Percentiles rank a stretch among this genome's conserved stretches.
These are phyloP conservation scores for Drosophila simulans DNA, from an alignment of 1,140 invertebrate species.

Conservation along the genomic window DNA sequence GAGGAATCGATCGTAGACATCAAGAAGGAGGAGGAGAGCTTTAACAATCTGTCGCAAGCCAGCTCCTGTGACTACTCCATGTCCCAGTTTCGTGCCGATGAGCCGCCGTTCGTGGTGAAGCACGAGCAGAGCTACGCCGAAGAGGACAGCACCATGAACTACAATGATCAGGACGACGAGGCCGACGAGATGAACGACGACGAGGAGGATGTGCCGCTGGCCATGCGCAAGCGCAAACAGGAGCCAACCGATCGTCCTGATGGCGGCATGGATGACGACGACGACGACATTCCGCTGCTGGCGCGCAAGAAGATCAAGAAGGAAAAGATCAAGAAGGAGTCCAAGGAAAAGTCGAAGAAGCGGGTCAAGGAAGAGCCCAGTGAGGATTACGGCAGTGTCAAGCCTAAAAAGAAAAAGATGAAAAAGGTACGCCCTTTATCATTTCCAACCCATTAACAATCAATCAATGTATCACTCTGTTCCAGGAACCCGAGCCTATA, in stretches of 20 bases:
- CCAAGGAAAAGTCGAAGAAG: conserved; percentile 86
- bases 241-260: conserved; percentile 35
- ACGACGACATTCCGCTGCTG: conserved; percentile 89
- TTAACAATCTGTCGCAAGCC: conserved; percentile 86
- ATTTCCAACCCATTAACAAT: too few relatives aligned
- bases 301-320: conserved; percentile 87
- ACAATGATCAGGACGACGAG: conserved; percentile 88
- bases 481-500: conserved; percentile 29
- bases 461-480: too few relatives aligned
- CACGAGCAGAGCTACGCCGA: conserved; percentile 63
- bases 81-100: conserved; percentile 87
- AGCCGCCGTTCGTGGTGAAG: conserved; percentile 81
- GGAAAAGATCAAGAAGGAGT: conserved; percentile 88
- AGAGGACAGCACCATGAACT: conserved; percentile 65
- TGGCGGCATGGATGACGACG: conserved; percentile 83
- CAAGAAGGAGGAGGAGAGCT: conserved; percentile 71
- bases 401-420: conserved; percentile 86
- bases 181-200: conserved; percentile 87
- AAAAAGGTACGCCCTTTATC: conserved; percentile 70
- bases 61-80: conserved; percentile 89
- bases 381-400: conserved; percentile 86
- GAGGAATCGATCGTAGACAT: conserved; percentile 67
- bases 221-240: conserved; percentile 84
- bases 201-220: conserved; percentile 92
- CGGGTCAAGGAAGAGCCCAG: conserved; percentile 87